Percentiles rank a stretch among this genome's conserved stretches.
phyloP scores from a whole-genome alignment of 1,140 invertebrate genomes.

The Drosophila chauvacae region DNA sequence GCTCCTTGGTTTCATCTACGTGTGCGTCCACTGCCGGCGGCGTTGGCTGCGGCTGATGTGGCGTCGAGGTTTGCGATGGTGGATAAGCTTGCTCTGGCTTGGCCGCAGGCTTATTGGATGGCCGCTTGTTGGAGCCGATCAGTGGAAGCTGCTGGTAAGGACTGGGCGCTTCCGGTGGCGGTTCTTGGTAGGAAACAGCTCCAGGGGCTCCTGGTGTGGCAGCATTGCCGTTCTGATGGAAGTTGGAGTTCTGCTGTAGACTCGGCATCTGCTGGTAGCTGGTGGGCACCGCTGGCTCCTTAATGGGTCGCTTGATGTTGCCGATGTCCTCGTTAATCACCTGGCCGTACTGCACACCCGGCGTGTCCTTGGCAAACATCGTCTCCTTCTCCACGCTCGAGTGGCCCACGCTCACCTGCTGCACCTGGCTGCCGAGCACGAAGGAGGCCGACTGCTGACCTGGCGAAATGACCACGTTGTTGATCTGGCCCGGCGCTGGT shows the following conservation, averaged over 20 bases:
- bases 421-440: slow-evolving; percentile 87
- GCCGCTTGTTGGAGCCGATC: slow-evolving; percentile 61
- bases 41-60: slow-evolving; percentile 2
- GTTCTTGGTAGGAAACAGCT: slow-evolving; percentile 44
- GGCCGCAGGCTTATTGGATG: slow-evolving; percentile 34
- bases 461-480: slow-evolving; percentile 87
- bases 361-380: slow-evolving; percentile 60
- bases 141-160: slow-evolving; percentile 75
- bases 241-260: slow-evolving; percentile 49
- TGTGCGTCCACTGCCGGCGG: slow-evolving; percentile 2
- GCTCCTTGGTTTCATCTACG: slow-evolving; percentile 68
- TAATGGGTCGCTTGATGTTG: slow-evolving; percentile 56
- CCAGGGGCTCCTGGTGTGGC: slow-evolving; percentile 24
- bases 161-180: slow-evolving; percentile 71
- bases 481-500: slow-evolving; percentile 86
- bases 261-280: slow-evolving; percentile 58
- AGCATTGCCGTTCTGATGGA: slow-evolving; percentile 61
- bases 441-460: slow-evolving; percentile 88
- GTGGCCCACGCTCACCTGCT: slow-evolving; percentile 85
- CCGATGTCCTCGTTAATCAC: slow-evolving; percentile 80
- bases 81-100: slow-evolving; percentile 21
- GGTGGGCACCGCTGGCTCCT: slow-evolving; percentile 36
- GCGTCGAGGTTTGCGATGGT: not conserved
- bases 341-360: slow-evolving; percentile 76
- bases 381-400: slow-evolving; percentile 62